Conservation (phyloP, 1,140 invertebrate species). For the Bicyclus anynana region DNA sequence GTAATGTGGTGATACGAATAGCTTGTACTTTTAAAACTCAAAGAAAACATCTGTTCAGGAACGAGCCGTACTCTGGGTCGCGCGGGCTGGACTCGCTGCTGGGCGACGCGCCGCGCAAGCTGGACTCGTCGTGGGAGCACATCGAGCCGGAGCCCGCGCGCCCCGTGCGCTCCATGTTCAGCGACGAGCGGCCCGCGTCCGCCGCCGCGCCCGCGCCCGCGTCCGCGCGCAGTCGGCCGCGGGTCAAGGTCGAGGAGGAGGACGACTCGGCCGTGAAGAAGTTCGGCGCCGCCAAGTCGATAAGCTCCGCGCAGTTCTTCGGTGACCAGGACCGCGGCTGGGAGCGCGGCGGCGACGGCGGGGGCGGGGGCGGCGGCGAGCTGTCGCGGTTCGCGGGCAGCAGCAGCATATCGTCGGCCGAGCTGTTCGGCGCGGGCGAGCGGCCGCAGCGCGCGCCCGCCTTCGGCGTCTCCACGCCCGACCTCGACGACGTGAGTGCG, state of each 20-base stretch:
- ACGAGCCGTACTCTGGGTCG: conserved; percentile 54
- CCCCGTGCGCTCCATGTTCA: conserved; percentile 53
- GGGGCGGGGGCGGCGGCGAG: conserved; percentile 51
- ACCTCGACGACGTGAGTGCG: conserved; percentile 89
- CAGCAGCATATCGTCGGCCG: conserved; percentile 95
- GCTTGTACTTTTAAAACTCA: no score
- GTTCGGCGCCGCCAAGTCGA: conserved; percentile 97
- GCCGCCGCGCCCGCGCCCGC: conserved; percentile 3
- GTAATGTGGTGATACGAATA: no score
- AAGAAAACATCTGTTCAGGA: conserved; percentile 30
- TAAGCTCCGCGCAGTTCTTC: conserved; percentile 98
- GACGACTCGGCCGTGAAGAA: conserved; percentile 91
- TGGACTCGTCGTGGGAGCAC: conserved; percentile 41
- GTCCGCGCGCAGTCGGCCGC: conserved; percentile 6
- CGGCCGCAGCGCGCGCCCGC: conserved; percentile 21
- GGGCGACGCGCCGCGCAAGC: conserved; percentile 24
- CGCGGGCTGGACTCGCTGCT: conserved; percentile 35
- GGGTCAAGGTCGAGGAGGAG: conserved; percentile 20
- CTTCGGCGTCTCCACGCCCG: conserved; percentile 79
- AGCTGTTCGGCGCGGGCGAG: conserved; percentile 87
- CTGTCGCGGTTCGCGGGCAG: conserved; percentile 90
- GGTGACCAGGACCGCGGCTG: conserved; percentile 79
- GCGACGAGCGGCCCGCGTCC: conserved; percentile 8
- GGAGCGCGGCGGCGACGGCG: conserved; percentile 72
- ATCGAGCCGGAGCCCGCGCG: conserved; percentile 38